Evolutionary conservation across 2,888 invertebrate genomes (phyloP).

Genomic region (Marronus borbonicus): DNA sequence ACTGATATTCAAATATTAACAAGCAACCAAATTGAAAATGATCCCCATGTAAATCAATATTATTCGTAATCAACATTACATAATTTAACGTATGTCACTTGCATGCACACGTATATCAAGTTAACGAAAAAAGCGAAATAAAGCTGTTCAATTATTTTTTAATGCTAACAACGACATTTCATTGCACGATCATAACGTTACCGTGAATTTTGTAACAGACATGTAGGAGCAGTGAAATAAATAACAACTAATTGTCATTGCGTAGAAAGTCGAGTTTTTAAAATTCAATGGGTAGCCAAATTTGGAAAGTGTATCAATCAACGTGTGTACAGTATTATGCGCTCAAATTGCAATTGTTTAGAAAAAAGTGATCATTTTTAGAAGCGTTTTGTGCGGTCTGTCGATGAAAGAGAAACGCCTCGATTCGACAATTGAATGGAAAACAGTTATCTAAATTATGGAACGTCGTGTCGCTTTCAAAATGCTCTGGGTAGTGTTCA

Average conservation of each 20-base stretch:
- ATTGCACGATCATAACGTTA: slow-evolving; percentile 27
- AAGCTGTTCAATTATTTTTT: background rate
- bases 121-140: slow-evolving; percentile 15
- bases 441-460: slow-evolving; percentile 24
- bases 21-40: too few relatives aligned
- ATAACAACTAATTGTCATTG: slow-evolving; percentile 41
- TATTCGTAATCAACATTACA: too few relatives aligned
- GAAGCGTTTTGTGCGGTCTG: background rate
- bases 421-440: slow-evolving; percentile 31
- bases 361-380: slow-evolving; percentile 7
- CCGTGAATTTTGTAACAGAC: slow-evolving; percentile 24
- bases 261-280: slow-evolving; percentile 43
- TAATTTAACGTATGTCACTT: too few relatives aligned
- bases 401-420: slow-evolving; percentile 31
- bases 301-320: slow-evolving; percentile 44
- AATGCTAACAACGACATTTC: slow-evolving; percentile 27
- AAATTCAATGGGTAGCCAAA: slow-evolving; percentile 45
- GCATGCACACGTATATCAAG: background rate
- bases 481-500: background rate
- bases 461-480: slow-evolving; percentile 22
- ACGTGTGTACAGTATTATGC: slow-evolving; percentile 17
- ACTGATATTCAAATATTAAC: too few relatives aligned
- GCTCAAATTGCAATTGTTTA: slow-evolving; percentile 30
- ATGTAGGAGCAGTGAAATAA: slow-evolving; percentile 37
- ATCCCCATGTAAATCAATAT: too few relatives aligned